Evolutionary conservation across 2,113 vertebrate species (phyloP), one percentile per base, ranked within the genome.

Genomic region (Pollachius pollachius): DNA sequence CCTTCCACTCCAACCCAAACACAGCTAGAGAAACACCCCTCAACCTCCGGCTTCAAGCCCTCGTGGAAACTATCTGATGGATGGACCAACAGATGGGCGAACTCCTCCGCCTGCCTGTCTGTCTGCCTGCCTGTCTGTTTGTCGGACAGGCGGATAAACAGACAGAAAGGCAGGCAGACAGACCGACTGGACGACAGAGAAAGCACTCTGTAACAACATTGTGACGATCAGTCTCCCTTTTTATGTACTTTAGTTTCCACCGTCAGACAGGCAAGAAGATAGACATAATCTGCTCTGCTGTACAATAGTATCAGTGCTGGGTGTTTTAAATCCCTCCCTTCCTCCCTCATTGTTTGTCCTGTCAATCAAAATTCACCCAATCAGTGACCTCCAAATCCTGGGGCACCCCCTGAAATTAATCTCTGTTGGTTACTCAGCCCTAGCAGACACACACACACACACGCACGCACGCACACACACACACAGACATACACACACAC

Each of bases 281-380:
- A 48, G 41, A 48, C 41, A 48, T 13, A 48, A 48, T 48, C 41
- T 48, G 41, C 41, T 48, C 12, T 9, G 7, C 7, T 9, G 41
- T 48, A 48, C 41, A 48, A 48, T 48, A 48, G 4, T 57, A 88
- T 88, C 88, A 72, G 74, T 67, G 41, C 57, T 71, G 62, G 23
- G 70, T 64, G 77, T 79, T 78, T 59, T 30, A 57, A 62, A 79
- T 80, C 23, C 80, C 74, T 65, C 69, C 85, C 87, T 72, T 59
- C 72, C 87, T 85, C 85, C 83, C 83, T 89, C 88, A 85, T 81
- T 78, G 62, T 69, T 71, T 12, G 54, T 15, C 68, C 78, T 73
- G 83, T 85, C 85, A 80, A 64, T 86, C 84, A 81, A 68, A 80
- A 70, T 52, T 52, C 59, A 65, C 62, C 79, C 79, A 81, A 77